Evolutionary conservation across 2,888 invertebrate genomes (phyloP).

Genomic region (Lamellibrachia columna): DNA sequence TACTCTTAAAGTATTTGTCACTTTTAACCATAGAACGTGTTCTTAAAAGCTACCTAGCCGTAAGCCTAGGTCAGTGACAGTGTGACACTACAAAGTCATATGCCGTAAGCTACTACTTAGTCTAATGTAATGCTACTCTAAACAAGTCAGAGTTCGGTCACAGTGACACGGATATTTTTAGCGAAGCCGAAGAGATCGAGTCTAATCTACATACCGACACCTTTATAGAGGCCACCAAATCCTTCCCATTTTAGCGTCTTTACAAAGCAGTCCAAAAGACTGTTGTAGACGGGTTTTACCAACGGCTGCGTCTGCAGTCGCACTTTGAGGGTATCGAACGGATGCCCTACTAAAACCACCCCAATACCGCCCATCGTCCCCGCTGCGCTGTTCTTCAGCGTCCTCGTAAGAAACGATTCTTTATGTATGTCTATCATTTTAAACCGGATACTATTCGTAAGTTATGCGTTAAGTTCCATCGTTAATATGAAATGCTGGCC

Average conservation of each 20-base stretch:
- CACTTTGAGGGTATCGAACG: slow-evolving; percentile 46
- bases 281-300: slow-evolving; percentile 41
- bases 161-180: not conserved
- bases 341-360: slow-evolving; percentile 42
- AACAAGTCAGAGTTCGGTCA: too few relatives aligned
- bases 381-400: slow-evolving; percentile 39
- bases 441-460: not conserved
- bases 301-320: slow-evolving; percentile 45
- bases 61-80: too few relatives aligned
- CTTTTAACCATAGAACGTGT: too few relatives aligned
- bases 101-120: too few relatives aligned
- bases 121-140: too few relatives aligned
- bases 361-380: slow-evolving; percentile 43
- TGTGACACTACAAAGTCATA: too few relatives aligned
- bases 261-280: slow-evolving; percentile 43
- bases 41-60: too few relatives aligned
- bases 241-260: slow-evolving; percentile 47
- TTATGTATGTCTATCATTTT: not conserved
- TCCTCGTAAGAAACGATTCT: slow-evolving; percentile 30
- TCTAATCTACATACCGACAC: slow-evolving; percentile 39
- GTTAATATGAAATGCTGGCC: not conserved
- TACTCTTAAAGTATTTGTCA: too few relatives aligned
- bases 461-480: not conserved
- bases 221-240: slow-evolving; percentile 44
- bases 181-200: not conserved